Evolutionary conservation across 2,113 vertebrate species (phyloP).

Genomic region (Myiozetetes cayanensis): DNA sequence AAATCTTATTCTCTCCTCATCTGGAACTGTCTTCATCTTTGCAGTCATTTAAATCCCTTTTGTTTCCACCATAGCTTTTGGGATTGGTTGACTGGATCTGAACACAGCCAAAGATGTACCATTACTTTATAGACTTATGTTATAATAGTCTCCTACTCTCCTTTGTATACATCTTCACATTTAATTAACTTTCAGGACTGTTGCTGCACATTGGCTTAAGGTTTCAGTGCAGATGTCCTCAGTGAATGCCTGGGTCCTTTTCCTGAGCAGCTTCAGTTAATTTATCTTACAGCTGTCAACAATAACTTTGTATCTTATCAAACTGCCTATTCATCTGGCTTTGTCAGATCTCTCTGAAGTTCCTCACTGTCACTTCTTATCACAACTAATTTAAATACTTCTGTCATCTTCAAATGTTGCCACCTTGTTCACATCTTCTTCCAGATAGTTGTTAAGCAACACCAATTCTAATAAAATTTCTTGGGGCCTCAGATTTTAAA

Average conservation of each 20-base stretch:
- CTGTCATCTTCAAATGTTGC: slow-evolving; percentile 56
- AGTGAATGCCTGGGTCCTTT: not conserved
- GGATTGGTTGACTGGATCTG: not conserved
- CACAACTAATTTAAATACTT: slow-evolving; percentile 49
- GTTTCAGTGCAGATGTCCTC: slow-evolving; percentile 21
- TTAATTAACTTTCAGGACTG: not conserved
- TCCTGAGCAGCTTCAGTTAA: slow-evolving; percentile 32
- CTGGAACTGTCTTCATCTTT: not conserved
- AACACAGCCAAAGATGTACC: not conserved
- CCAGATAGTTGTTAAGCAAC: slow-evolving; percentile 46
- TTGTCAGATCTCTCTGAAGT: slow-evolving; percentile 47
- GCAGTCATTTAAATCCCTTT: not conserved
- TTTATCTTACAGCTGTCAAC: slow-evolving; percentile 46
- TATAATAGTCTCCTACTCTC: not conserved
- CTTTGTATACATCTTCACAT: not conserved
- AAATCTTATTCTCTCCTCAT: not conserved
- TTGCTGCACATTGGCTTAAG: not conserved
- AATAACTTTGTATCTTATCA: slow-evolving; percentile 49
- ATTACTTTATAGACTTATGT: not conserved
- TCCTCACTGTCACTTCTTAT: slow-evolving; percentile 45
- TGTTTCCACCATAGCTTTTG: not conserved
- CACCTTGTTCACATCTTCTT: slow-evolving; percentile 53
- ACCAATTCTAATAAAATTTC: not conserved
- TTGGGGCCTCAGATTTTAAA: not conserved
- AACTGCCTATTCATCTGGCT: slow-evolving; percentile 41